Conservation (phyloP, 1,140 invertebrate species). For the Chlorops oryzae region DNA sequence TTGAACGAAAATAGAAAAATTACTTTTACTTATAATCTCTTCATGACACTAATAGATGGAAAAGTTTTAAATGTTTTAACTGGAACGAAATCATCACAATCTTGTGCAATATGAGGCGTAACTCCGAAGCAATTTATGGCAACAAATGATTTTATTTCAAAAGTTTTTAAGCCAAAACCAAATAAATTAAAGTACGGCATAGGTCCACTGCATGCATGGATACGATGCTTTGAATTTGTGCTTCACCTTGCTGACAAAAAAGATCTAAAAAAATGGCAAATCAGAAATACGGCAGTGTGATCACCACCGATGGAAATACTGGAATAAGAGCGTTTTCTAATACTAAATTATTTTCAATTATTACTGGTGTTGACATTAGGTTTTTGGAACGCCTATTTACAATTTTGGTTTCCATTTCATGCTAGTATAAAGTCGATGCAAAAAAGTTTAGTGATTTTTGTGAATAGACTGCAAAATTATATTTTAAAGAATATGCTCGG, state of each 20-base stretch:
- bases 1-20: conserved; percentile 3
- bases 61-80: conserved; percentile 14
- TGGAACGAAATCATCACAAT: conserved; percentile 8
- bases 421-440: not conserved
- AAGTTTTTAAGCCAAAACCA: conserved; percentile 1
- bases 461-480: not conserved
- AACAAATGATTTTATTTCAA: conserved; percentile 2
- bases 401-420: not conserved
- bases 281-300: conserved; percentile 3
- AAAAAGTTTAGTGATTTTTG: not conserved
- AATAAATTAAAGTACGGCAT: conserved; percentile 2
- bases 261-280: conserved; percentile 9
- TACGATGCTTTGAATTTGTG: conserved; percentile 10
- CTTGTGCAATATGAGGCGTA: conserved; percentile 10
- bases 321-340: not conserved
- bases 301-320: not conserved
- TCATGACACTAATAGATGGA: conserved; percentile 11
- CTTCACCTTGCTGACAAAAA: conserved; percentile 9
- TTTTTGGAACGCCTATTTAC: not conserved
- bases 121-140: conserved; percentile 5
- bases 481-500: not conserved
- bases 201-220: conserved; percentile 13
- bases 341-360: not conserved
- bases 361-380: not conserved
- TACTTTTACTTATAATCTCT: conserved; percentile 6